Conservation (phyloP, 2,888 invertebrate genomes). For the Taenaris catops region DNA sequence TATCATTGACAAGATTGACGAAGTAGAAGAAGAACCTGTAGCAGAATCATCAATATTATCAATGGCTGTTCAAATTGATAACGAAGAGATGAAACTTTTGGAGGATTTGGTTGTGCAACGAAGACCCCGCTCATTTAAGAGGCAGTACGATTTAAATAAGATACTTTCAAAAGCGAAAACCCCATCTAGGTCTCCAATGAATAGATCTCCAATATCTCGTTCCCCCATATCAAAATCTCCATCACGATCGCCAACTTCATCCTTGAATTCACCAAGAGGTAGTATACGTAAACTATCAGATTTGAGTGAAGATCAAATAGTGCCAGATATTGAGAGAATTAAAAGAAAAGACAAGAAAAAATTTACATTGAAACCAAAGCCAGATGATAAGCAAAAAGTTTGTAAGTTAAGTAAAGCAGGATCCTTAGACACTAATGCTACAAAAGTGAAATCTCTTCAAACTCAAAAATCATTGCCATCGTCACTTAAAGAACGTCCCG, state of each 20-base stretch:
- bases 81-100: constrained; percentile 76
- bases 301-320: constrained; percentile 73
- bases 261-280: constrained; percentile 71
- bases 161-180: constrained; percentile 57
- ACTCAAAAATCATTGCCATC: constrained; percentile 79
- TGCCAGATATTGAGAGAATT: constrained; percentile 70
- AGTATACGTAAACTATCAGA: constrained; percentile 73
- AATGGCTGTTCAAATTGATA: constrained; percentile 74
- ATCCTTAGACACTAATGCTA: constrained; percentile 69
- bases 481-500: constrained; percentile 70
- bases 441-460: constrained; percentile 63
- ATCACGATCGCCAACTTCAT: constrained; percentile 73
- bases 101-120: constrained; percentile 75
- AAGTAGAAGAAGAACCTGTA: constrained; percentile 74
- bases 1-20: constrained; percentile 64
- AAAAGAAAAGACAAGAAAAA: constrained; percentile 72
- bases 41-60: constrained; percentile 52
- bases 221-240: constrained; percentile 74
- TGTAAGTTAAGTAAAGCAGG: constrained; percentile 70
- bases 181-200: constrained; percentile 67
- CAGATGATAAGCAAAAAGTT: constrained; percentile 63
- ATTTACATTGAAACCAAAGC: constrained; percentile 60
- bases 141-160: constrained; percentile 65
- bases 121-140: constrained; percentile 70
- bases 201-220: constrained; percentile 63